Evolutionary conservation across 2,888 invertebrate species (phyloP), one percentile per base, ranked within the genome.

Genomic region (Diploptera punctata): DNA sequence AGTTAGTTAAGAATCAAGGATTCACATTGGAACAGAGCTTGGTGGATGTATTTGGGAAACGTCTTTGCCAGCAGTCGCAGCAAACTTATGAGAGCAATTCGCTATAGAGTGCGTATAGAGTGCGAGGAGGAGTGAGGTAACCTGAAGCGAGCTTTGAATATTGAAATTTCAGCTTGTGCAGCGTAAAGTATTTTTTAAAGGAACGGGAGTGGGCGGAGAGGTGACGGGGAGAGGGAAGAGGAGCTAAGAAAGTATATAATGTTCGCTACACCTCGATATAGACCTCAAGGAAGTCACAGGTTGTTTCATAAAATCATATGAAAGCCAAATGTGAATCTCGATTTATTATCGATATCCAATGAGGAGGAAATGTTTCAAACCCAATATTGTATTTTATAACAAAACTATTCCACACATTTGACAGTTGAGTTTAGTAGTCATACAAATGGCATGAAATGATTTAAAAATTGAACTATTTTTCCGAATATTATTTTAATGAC

Each of bases 1-100:
- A n/a, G n/a, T n/a, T n/a, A n/a, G n/a, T 38, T 38, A 38, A 5
- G 13, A n/a, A n/a, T 16, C 57, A 57, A n/a, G 31, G 2, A 5
- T 57, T 26, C n/a, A 57, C 57, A 57, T 31, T 29, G 29, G 57
- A 16, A 57, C 57, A 29, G 4, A 5, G n/a, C 57, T 1, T 57
- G n/a, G 16, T 29, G 26, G 57, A 29, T n/a, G 19, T 24, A 24
- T 52, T 49, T 49, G 49, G 49, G 21, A 49, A 49, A 21, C 49
- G 54, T 26, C 54, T 54, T 26, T 57, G 16, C 57, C 57, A 57
- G 31, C 26, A 57, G 26, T 57, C 29, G 57, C 29, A 29, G 26
- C 57, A 57, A 29, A 57, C 29, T 57, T 57, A 57, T 57, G 57
- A 57, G 57, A 57, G 26, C 57, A 57, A 29, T 57, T 57, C 57